These are phyloP conservation scores for Pantelozetes paolii DNA, from an alignment of 2,888 invertebrate species.

Conservation along the genomic window DNA sequence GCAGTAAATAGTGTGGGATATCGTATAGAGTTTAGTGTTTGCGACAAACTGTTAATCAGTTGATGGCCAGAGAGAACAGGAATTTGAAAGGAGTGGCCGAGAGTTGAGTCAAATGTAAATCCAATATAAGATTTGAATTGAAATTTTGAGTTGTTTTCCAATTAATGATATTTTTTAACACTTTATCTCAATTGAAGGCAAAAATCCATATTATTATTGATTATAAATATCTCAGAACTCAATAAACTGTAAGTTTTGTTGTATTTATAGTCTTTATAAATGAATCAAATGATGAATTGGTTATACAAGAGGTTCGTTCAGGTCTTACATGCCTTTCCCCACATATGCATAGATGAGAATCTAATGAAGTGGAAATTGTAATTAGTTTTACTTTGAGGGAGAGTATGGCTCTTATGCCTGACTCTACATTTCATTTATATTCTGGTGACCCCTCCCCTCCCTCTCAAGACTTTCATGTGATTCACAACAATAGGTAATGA, in stretches of 20 bases:
- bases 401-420: not conserved
- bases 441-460: constrained; percentile 14
- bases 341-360: constrained; percentile 31
- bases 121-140: not conserved
- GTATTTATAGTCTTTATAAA: constrained; percentile 20
- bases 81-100: constrained; percentile 19
- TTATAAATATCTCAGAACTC: not conserved
- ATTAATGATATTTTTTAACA: constrained; percentile 30
- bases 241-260: constrained; percentile 4
- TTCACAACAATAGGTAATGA: constrained; percentile 27
- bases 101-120: not conserved
- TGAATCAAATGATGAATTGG: constrained; percentile 1
- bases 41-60: constrained; percentile 32
- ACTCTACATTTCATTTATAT: constrained; percentile 9
- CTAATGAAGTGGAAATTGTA: constrained; percentile 27
- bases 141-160: constrained; percentile 17
- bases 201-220: not conserved
- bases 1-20: not conserved
- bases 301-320: constrained; percentile 20
- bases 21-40: not conserved
- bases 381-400: constrained; percentile 15
- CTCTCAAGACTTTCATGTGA: not conserved
- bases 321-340: constrained; percentile 11
- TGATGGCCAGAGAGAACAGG: constrained; percentile 3
- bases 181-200: constrained; percentile 22